Percentiles rank a stretch among this genome's conserved stretches.
phyloP scores from a whole-genome alignment of 1,140 invertebrate species.

The Phortica variegata region DNA sequence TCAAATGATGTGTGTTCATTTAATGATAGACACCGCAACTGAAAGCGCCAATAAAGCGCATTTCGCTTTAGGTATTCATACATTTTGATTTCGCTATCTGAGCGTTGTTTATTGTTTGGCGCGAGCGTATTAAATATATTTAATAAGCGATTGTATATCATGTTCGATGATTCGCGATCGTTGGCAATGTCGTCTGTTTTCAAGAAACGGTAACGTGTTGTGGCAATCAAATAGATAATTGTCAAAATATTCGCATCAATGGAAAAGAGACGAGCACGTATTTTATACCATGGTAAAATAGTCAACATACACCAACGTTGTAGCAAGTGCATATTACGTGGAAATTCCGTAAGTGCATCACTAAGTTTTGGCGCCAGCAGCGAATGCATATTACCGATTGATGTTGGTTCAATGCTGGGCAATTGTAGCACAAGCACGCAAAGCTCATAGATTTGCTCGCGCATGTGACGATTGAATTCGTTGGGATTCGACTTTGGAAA shows the following conservation, averaged over 20 bases:
- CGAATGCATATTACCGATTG: conserved; percentile 21
- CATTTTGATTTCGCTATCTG: conserved; percentile 16
- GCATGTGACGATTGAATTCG: conserved; percentile 16
- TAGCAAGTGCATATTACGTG: conserved; percentile 63
- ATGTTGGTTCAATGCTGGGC: conserved; percentile 10
- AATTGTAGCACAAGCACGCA: conserved; percentile 55
- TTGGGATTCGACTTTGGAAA: neutral
- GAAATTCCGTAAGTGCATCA: conserved; percentile 58
- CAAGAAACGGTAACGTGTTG: conserved; percentile 28
- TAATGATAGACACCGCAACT: conserved; percentile 34
- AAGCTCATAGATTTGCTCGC: conserved; percentile 59
- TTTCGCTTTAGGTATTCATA: conserved; percentile 29
- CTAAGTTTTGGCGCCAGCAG: conserved; percentile 43
- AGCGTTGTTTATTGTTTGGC: conserved; percentile 25
- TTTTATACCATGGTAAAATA: conserved; percentile 32
- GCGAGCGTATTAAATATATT: conserved; percentile 41
- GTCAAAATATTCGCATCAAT: conserved; percentile 32
- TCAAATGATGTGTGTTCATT: conserved; percentile 31
- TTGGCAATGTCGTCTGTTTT: neutral
- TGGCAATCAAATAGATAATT: conserved; percentile 32
- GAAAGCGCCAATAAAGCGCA: conserved; percentile 52
- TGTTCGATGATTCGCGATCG: neutral
- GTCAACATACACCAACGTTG: conserved; percentile 24
- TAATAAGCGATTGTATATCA: conserved; percentile 39
- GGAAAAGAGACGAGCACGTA: conserved; percentile 23